These are phyloP conservation scores for Adelognathus sp. DNA, from an alignment of 2,888 invertebrate genomes.

Conservation along the genomic window DNA sequence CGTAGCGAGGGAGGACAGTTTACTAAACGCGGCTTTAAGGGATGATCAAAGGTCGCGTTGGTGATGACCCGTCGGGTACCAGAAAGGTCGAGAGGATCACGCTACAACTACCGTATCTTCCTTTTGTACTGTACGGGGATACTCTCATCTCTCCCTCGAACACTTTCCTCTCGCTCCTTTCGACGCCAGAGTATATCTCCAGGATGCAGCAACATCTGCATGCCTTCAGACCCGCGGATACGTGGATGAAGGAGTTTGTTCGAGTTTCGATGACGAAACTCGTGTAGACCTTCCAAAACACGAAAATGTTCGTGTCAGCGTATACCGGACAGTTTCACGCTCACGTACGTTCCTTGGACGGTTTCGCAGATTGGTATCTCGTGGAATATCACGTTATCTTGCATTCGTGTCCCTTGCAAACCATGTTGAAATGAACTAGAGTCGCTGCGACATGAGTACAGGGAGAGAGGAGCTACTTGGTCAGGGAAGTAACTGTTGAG, in stretches of 20 bases:
- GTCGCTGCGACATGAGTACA: too few relatives aligned
- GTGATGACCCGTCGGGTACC: slow-evolving; percentile 40
- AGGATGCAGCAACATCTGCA: slow-evolving; percentile 12
- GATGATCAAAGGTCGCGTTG: slow-evolving; percentile 51
- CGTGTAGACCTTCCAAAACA: neutral
- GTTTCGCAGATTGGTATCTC: neutral
- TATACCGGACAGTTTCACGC: neutral
- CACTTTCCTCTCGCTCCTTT: neutral
- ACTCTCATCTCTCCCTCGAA: neutral
- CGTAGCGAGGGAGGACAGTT: slow-evolving; percentile 35
- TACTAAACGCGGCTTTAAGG: slow-evolving; percentile 48
- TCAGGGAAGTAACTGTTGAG: too few relatives aligned
- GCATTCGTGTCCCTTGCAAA: neutral
- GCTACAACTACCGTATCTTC: neutral
- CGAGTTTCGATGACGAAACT: neutral
- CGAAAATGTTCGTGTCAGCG: neutral
- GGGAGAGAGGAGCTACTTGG: too few relatives aligned
- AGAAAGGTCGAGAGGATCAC: slow-evolving; percentile 3
- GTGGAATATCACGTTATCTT: neutral
- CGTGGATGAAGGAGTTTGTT: neutral
- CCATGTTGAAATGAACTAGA: neutral
- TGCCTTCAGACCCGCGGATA: neutral
- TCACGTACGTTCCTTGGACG: neutral
- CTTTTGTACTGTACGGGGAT: slow-evolving; percentile 7
- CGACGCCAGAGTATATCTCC: slow-evolving; percentile 28